phyloP scores from a whole-genome alignment of 2,113 vertebrate genomes.

The Colius striatus region DNA sequence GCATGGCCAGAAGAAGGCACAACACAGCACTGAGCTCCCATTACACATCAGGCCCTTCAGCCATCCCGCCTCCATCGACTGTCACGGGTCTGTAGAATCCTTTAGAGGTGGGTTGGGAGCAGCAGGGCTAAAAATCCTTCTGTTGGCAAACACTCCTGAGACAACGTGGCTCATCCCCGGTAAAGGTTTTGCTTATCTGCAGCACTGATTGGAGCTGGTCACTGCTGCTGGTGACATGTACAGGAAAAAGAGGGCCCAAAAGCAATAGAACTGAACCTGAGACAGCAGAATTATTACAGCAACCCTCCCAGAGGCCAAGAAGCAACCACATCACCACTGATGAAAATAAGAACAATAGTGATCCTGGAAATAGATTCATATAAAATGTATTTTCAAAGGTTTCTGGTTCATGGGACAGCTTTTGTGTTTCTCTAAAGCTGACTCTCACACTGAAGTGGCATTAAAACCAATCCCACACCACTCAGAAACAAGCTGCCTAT shows the following conservation, averaged over 20 bases:
- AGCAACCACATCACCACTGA: not conserved
- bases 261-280: not conserved
- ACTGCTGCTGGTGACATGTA: not conserved
- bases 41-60: not conserved
- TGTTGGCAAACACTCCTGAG: not conserved
- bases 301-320: not conserved
- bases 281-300: not conserved
- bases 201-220: not conserved
- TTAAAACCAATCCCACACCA: not conserved
- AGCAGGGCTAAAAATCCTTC: not conserved
- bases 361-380: not conserved
- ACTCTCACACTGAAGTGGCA: not conserved
- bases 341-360: not conserved
- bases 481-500: not conserved
- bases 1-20: not conserved
- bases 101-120: not conserved
- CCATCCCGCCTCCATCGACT: not conserved
- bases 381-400: not conserved
- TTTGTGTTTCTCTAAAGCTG: not conserved
- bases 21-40: not conserved
- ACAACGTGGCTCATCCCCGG: not conserved
- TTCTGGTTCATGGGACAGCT: not conserved
- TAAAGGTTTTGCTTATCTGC: too few species aligned
- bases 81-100: not conserved
- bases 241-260: rapidly evolving